Base-by-base conservation (phyloP, 2,113 vertebrate species). In the Todiramphus chloris region DNA sequence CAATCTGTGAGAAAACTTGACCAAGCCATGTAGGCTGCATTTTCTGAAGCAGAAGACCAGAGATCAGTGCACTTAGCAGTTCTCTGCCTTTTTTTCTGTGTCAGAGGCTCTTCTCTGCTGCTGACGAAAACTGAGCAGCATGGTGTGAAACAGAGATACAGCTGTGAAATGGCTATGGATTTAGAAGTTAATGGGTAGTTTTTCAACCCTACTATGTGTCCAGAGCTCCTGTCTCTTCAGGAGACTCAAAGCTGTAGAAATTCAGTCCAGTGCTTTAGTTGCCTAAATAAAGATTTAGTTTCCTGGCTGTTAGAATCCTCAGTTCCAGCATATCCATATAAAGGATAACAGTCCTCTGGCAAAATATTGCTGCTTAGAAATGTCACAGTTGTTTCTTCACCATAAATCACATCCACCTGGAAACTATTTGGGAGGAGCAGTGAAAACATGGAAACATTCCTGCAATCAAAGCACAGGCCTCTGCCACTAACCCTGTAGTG, bases 201-300 rank as follows among this genome's bases (percentile, higher is more conserved):
- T 91, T 91, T 87, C 74, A 80, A 53, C 8, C 75, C 77, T 77
- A 48, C 83, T 89, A 92, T 55, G 74, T 50, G 23, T 92, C 53
- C 83, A 84, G 44, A 95, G 66, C 44, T 94, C 44, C 73, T 79
- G 62, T 66, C 41, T 73, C 76, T 75, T 88, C 69, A 78, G 43
- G 25, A 37, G 35, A 91, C 62, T 82, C 15, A 4, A 90, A 90
- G 13, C 25, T 70, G 33, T 55, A 66, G 83, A 92, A 92, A 95
- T 89, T 93, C 53, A 95, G 92, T 73, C 66, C 89, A 59, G 35
- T 82, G 53, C 31, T 75, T 87, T 44, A 69, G 48, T 73, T 95
- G 46, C 74, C 89, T 93, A 82, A 93, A 94, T 69, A 95, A 91
- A 92, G 80, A 82, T 87, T 84, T 92, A 37, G 74, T 75, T 95